Evolutionary conservation across 2,888 invertebrate genomes (phyloP), one percentile per base, ranked within the genome.

Genomic region (Pandemis cinnamomeana): DNA sequence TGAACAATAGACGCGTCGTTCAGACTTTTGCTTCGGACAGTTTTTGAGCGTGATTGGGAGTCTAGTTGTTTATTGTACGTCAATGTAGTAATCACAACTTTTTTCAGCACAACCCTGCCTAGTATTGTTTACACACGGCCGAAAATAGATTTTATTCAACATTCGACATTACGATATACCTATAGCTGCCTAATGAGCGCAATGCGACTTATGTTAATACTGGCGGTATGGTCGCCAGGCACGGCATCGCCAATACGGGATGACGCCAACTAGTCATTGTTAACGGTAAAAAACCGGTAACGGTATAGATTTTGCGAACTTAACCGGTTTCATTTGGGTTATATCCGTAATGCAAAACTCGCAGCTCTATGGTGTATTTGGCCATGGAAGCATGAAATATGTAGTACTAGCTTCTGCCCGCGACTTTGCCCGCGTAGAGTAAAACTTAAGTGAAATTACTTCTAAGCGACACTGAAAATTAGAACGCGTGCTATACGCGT

Each of bases 201-300:
- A 68, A 15, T 68, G 60, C 68, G 68, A 46, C 66, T 66, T 58
- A 60, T 58, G 67, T 42, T 20, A 68, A 68, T 68, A 58, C 27
- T 4, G 20, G 6, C 27, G 27, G 58, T 51, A 66, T 66, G 51
- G 51, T n/a, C 36, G 5, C 58, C 10, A 8, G 48, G 41, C 69
- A 60, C 69, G 69, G 55, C 15, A 68, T 51, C 5, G 10, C 46
- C n/a, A 3, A 62, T 27, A 27, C 27, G 10, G 10, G 58, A 10
- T 7, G 20, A 58, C 58, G 58, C 15, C 4, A 53, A 53, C 53
- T 7, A 15, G 58, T n/a, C 51, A 78, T 77, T 1, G 74, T n/a
- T 5, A 75, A 20, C 2, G 70, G 73, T 36, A 79, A 64, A 71
- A 79, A 77, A 1, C 76, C 46, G 1, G 77, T 71, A 3, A 27